Evolutionary conservation across 2,113 vertebrate genomes (phyloP).

Genomic region (Hemichromis elongatus): DNA sequence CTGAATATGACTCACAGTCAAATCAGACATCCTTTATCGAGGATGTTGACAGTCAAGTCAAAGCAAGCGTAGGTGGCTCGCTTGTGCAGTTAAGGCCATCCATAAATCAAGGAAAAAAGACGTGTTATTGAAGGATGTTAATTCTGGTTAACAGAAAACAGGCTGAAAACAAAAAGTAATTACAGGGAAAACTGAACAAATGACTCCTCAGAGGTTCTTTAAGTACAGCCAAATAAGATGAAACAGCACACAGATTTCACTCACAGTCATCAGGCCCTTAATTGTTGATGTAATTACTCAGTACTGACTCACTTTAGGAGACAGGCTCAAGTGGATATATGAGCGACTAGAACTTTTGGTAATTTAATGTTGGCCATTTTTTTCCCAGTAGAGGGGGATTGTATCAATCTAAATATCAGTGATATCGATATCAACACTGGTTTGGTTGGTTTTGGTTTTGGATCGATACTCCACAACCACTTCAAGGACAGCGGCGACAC

Average conservation of each 20-base stretch:
- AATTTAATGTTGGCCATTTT: not conserved
- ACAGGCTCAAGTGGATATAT: not conserved
- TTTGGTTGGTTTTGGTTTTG: not conserved
- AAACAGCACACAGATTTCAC: not conserved
- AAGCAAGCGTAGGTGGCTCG: accelerated
- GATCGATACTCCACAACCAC: too few relatives aligned
- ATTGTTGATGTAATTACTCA: not conserved
- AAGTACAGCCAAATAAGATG: not conserved
- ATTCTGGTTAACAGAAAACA: not conserved
- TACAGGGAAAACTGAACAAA: not conserved
- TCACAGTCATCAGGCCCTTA: not conserved
- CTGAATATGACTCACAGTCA: not conserved
- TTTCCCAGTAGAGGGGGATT: not conserved
- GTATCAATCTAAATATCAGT: not conserved
- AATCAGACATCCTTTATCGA: not conserved
- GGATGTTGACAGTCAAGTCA: not conserved
- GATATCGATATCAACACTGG: accelerated
- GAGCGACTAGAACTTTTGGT: not conserved
- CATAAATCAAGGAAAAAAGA: not conserved
- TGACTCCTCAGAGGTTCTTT: not conserved
- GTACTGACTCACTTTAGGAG: not conserved
- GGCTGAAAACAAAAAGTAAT: not conserved
- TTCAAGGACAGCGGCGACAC: too few relatives aligned
- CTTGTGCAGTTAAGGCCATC: not conserved
- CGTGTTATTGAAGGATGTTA: not conserved